phyloP scores from a whole-genome alignment of 2,797 vertebrate species.

The Chloroceryle amazona region DNA sequence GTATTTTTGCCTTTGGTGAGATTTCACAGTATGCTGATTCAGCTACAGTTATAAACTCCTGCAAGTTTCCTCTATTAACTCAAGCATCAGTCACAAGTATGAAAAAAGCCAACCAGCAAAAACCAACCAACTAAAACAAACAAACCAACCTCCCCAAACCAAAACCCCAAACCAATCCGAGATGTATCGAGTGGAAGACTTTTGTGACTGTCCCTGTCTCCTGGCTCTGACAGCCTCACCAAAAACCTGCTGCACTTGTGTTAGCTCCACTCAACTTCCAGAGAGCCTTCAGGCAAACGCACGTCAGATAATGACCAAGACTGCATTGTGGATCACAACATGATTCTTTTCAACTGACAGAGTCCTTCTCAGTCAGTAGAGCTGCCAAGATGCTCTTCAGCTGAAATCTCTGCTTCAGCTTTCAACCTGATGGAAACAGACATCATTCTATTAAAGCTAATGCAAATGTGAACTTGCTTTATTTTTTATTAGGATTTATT shows the following conservation, averaged over 20 bases:
- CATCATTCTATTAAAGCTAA: neutral
- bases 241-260: neutral
- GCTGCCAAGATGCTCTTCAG: neutral
- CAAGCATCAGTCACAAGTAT: neutral
- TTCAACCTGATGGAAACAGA: neutral
- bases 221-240: neutral
- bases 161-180: neutral
- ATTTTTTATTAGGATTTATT: neutral
- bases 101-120: neutral
- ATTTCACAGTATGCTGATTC: neutral
- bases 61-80: neutral
- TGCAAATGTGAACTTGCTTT: neutral
- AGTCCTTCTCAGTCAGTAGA: neutral
- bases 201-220: neutral
- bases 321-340: neutral
- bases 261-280: neutral
- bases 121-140: no score
- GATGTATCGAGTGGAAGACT: neutral
- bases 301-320: neutral
- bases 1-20: neutral
- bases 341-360: neutral
- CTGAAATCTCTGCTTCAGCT: neutral
- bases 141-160: neutral
- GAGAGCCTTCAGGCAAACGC: neutral
- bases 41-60: neutral